Conservation (phyloP, 2,888 invertebrate species). For the Nezara viridula region DNA sequence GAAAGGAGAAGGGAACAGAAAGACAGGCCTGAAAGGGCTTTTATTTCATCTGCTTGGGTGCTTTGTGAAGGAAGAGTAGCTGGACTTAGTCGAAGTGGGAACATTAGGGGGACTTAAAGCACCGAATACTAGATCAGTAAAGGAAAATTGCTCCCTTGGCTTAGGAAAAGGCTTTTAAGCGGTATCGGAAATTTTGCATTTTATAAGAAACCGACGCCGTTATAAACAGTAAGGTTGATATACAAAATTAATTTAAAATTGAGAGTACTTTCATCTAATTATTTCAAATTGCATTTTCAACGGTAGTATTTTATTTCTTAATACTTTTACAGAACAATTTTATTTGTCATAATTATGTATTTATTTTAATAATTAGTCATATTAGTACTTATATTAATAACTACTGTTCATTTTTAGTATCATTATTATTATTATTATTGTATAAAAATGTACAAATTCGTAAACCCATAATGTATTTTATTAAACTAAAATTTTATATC, state of each 20-base stretch:
- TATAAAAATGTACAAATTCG: too few relatives aligned
- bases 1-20: background rate
- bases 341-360: too few relatives aligned
- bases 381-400: too few relatives aligned
- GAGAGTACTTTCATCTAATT: background rate
- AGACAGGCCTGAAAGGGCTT: constrained; percentile 32
- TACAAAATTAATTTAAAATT: background rate
- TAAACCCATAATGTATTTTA: too few relatives aligned
- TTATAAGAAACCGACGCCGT: background rate
- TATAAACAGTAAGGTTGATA: background rate
- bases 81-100: constrained; percentile 28
- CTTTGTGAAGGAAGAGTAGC: constrained; percentile 42
- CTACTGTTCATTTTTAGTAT: too few relatives aligned
- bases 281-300: too few relatives aligned
- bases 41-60: constrained; percentile 33
- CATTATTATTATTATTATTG: too few relatives aligned
- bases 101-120: constrained; percentile 30
- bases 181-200: background rate
- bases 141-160: constrained; percentile 4
- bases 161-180: constrained; percentile 10
- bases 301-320: too few relatives aligned
- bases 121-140: constrained; percentile 29
- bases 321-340: too few relatives aligned
- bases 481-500: too few relatives aligned
- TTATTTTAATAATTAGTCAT: too few relatives aligned